phyloP scores from a whole-genome alignment of 2,797 vertebrate species.

The Siniperca undulata region DNA sequence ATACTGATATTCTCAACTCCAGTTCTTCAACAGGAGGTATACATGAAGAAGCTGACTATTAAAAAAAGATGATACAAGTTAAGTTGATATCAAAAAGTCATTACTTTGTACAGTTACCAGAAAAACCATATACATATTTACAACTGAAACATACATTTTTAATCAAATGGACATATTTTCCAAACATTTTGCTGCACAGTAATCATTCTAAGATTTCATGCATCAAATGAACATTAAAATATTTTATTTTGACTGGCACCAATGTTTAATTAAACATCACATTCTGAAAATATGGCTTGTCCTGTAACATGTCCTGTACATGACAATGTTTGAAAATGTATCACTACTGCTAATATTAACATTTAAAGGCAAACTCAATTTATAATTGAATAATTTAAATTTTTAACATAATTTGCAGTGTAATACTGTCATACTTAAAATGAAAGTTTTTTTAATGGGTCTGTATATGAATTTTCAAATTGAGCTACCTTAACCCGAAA shows the following conservation, averaged over 20 bases:
- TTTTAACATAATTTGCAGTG: not conserved
- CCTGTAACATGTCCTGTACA: not conserved
- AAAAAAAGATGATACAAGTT: not conserved
- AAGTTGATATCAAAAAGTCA: not conserved
- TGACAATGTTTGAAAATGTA: not conserved
- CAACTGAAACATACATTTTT: conserved; percentile 20
- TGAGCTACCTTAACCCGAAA: not conserved
- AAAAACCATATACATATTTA: conserved; percentile 76
- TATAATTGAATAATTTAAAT: too few relatives aligned
- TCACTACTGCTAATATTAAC: not conserved
- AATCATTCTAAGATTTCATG: conserved; percentile 11
- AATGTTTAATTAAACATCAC: not conserved
- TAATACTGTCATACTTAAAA: not conserved
- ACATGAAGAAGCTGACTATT: not conserved
- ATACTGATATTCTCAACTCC: not conserved
- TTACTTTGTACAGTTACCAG: conserved; percentile 18
- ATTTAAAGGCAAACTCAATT: not conserved
- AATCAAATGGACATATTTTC: not conserved
- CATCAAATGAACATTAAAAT: conserved; percentile 19
- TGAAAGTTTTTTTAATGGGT: not conserved
- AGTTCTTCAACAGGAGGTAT: not conserved
- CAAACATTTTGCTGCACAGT: not conserved
- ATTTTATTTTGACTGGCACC: conserved; percentile 4
- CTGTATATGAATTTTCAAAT: not conserved
- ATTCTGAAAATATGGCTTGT: not conserved